phyloP scores from a whole-genome alignment of 2,888 invertebrate species.

The Erebia ligea region DNA sequence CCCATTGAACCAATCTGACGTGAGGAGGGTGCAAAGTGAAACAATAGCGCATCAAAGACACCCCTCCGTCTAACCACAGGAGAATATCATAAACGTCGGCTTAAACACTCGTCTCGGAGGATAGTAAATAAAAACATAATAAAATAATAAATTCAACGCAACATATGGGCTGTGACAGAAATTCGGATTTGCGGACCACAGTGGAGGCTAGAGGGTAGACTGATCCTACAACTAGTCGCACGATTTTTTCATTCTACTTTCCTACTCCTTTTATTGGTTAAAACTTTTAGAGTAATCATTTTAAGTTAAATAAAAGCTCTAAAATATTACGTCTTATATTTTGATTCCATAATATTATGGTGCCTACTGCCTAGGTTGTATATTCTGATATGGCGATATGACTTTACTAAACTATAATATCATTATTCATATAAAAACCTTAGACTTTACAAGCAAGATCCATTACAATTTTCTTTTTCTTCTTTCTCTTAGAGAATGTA shows the following conservation, averaged over 20 bases:
- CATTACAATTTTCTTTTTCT: neutral
- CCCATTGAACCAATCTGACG: slow-evolving; percentile 65
- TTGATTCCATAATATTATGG: neutral
- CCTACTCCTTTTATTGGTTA: neutral
- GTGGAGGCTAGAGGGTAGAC: slow-evolving; percentile 43
- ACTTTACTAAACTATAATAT: too few relatives aligned
- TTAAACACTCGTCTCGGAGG: slow-evolving; percentile 80
- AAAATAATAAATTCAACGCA: slow-evolving; percentile 79
- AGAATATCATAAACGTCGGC: slow-evolving; percentile 82
- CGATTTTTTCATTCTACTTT: slow-evolving; percentile 26
- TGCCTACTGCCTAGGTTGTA: too few relatives aligned
- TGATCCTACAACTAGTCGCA: slow-evolving; percentile 40
- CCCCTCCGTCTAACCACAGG: slow-evolving; percentile 75
- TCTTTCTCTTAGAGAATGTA: neutral
- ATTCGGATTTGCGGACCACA: slow-evolving; percentile 49
- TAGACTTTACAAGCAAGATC: too few relatives aligned
- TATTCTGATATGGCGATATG: neutral
- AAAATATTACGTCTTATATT: neutral
- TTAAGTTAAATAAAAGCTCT: neutral
- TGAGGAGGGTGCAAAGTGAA: slow-evolving; percentile 72
- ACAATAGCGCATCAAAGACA: slow-evolving; percentile 72
- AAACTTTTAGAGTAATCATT: neutral
- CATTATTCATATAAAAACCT: too few relatives aligned
- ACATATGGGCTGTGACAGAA: slow-evolving; percentile 70
- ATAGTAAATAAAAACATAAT: slow-evolving; percentile 82